Percentiles rank a stretch among this genome's conserved stretches.
Evolutionary conservation across 2,113 vertebrate species (phyloP).

Genomic region (Apodemus sylvaticus): DNA sequence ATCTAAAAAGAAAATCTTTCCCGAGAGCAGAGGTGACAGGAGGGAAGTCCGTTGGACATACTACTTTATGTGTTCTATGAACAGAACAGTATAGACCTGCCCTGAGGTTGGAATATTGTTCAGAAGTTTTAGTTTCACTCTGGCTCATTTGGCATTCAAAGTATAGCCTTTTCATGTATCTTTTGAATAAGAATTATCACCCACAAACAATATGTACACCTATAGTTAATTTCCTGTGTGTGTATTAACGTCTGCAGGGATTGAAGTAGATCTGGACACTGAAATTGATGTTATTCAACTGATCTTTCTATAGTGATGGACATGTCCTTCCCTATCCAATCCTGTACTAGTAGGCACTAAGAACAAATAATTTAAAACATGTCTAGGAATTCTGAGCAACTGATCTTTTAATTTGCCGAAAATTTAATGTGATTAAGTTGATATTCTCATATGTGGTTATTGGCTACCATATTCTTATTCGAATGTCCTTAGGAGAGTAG

Average conservation of each 20-base stretch:
- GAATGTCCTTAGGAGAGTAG: not conserved
- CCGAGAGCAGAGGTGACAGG: not conserved
- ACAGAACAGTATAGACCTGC: not conserved
- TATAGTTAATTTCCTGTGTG: not conserved
- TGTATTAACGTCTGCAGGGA: not conserved
- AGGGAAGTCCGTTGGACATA: not conserved
- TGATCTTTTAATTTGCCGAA: not conserved
- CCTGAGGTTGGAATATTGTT: not conserved
- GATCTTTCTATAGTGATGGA: not conserved
- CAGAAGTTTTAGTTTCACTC: not conserved
- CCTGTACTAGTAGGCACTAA: not conserved
- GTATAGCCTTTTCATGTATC: accelerated
- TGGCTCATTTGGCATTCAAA: not conserved
- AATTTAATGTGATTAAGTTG: slow-evolving; percentile 33
- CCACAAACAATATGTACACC: not conserved
- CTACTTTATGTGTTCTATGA: not conserved
- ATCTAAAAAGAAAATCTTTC: not conserved
- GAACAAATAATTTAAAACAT: not conserved
- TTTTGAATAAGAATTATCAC: not conserved
- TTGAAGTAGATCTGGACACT: not conserved
- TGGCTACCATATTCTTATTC: not conserved
- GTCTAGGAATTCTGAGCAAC: not conserved
- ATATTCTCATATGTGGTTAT: not conserved
- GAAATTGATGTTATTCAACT: not conserved
- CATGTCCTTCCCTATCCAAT: not conserved